Percentiles rank a stretch among this genome's conserved stretches.
Evolutionary conservation across 2,888 invertebrate genomes (phyloP).

Genomic region (Xestia rhomboidea): DNA sequence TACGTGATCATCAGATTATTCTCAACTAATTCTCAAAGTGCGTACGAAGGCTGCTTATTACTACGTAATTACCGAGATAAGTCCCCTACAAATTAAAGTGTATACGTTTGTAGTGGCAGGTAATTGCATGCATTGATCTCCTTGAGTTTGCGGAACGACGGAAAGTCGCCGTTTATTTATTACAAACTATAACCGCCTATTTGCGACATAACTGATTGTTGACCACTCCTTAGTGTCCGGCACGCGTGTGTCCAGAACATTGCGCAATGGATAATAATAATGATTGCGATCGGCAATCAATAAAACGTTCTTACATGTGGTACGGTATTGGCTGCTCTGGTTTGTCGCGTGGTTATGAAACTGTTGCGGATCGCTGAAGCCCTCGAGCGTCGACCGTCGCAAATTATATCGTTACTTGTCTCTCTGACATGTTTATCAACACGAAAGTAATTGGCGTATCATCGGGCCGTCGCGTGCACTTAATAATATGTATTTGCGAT

Average conservation of each 20-base stretch:
- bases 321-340: conserved; percentile 63
- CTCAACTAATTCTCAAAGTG: conserved; percentile 45
- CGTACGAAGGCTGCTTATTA: conserved; percentile 70
- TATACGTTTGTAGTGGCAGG: conserved; percentile 66
- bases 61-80: conserved; percentile 77
- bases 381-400: conserved; percentile 74
- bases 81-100: conserved; percentile 73
- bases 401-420: conserved; percentile 72
- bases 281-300: conserved; percentile 76
- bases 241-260: conserved; percentile 73
- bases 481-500: conserved; percentile 64
- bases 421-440: conserved; percentile 53
- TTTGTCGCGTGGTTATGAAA: conserved; percentile 82
- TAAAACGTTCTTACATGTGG: conserved; percentile 68
- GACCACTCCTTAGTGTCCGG: conserved; percentile 81
- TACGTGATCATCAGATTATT: conserved; percentile 49
- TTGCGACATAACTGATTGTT: conserved; percentile 77
- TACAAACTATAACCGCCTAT: conserved; percentile 72
- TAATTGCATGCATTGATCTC: conserved; percentile 86
- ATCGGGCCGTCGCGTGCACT: conserved; percentile 63
- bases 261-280: conserved; percentile 77
- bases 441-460: conserved; percentile 64
- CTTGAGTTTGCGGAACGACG: conserved; percentile 86
- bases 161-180: conserved; percentile 81
- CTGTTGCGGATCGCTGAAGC: conserved; percentile 79